Base-by-base conservation (phyloP, 2,888 invertebrate genomes). In the Chamaedrilus cognettii region DNA sequence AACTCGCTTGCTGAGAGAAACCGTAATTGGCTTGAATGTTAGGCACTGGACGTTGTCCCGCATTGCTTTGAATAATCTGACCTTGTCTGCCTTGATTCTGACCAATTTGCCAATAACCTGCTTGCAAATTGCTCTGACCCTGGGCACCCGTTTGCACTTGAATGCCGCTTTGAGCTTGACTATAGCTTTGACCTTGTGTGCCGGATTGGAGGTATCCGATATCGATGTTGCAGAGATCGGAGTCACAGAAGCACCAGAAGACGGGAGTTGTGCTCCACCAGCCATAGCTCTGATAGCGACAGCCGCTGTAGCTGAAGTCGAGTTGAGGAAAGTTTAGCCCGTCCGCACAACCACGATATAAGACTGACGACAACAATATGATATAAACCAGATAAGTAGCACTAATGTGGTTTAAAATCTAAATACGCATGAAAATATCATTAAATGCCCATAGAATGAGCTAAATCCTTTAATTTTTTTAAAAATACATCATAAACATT, bases 291-390 rank as follows among this genome's bases (percentile, higher is more conserved):
- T 73, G 73, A 35, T 61, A 65, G n/a, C 64, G 49, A 42, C 73
- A 73, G 26, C 73, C 73, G 28, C 42, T 66, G 65, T 73, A 73
- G 23, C 31, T 34, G 28, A 55, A 51, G 67, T 68, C 65, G 23
- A 73, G 66, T 31, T 64, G 60, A 15, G 67, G 69, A 70, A 70
- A 73, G 15, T 58, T 66, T 49, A 61, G 23, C 23, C 32, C 30
- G 55, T 73, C 73, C 15, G 73, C 73, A 51, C 73, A 73, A n/a
- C 73, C 73, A 3, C 71, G 57, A 60, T 73, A 73, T 35, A 66
- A 32, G 31, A 73, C 73, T 73, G 64, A 7, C 33, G 26, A 42
- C 42, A 52, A 15, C n/a, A 2, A 34, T 11, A 56, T 19, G 52
- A 15, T 32, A 60, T 34, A 4, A 60, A 15, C 19, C 42, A 15